Evolutionary conservation across 2,113 vertebrate species (phyloP).

Genomic region (Epinephelus fuscoguttatus): DNA sequence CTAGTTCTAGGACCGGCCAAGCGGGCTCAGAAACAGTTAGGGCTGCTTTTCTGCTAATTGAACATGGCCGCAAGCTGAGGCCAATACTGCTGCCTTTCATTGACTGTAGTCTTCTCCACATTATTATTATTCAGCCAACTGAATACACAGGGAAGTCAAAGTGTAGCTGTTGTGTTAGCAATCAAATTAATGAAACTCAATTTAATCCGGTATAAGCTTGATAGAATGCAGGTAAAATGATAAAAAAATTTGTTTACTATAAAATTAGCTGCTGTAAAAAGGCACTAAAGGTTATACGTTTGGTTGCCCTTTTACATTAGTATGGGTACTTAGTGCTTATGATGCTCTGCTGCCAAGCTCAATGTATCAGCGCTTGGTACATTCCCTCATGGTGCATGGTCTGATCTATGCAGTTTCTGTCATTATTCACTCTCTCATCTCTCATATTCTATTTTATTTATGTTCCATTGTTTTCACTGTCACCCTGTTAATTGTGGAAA

Average conservation of each 20-base stretch:
- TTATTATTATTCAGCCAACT: constrained; percentile 13
- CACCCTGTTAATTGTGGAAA: constrained; percentile 41
- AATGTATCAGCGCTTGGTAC: constrained; percentile 80
- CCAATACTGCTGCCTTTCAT: constrained; percentile 40
- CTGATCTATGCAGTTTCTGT: constrained; percentile 90
- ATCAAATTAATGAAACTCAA: not conserved
- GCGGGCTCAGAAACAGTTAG: constrained; percentile 41
- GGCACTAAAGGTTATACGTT: constrained; percentile 14
- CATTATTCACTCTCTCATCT: constrained; percentile 74
- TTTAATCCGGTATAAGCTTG: not conserved
- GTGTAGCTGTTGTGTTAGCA: constrained; percentile 10
- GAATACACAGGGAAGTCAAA: constrained; percentile 3
- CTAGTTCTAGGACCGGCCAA: constrained; percentile 39
- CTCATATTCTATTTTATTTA: constrained; percentile 53
- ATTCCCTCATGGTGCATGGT: constrained; percentile 86
- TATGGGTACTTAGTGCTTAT: constrained; percentile 41
- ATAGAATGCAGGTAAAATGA: constrained; percentile 12
- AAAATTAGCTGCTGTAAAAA: constrained; percentile 28
- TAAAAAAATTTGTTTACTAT: not conserved
- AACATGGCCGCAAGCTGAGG: constrained; percentile 40
- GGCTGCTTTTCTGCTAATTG: constrained; percentile 71
- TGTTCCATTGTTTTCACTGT: constrained; percentile 42
- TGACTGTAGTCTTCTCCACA: constrained; percentile 20
- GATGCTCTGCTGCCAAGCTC: constrained; percentile 75
- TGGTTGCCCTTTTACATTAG: constrained; percentile 20